phyloP scores from a whole-genome alignment of 2,113 vertebrate species.

The Melanerpes aurifrons region DNA sequence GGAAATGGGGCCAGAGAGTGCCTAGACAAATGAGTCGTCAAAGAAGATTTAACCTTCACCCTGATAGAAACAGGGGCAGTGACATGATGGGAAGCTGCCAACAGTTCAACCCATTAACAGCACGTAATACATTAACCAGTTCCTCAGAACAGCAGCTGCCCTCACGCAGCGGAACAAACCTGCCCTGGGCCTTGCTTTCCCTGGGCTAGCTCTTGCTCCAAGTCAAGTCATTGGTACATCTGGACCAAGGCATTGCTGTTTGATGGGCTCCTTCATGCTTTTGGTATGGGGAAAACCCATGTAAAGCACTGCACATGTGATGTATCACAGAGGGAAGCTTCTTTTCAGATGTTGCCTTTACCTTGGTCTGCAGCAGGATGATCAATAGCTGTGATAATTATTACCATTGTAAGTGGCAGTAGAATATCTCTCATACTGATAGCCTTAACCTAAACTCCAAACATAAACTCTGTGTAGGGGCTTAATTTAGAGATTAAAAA shows the following conservation, averaged over 20 bases:
- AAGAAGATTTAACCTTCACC: constrained; percentile 47
- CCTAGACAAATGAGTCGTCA: background rate
- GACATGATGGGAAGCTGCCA: constrained; percentile 30
- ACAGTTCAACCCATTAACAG: constrained; percentile 44
- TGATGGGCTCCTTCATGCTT: background rate
- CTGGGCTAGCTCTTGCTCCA: background rate
- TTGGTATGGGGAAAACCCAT: background rate
- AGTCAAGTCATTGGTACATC: background rate
- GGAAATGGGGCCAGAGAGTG: background rate
- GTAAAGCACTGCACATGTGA: background rate
- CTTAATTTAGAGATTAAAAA: background rate
- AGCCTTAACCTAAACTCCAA: background rate
- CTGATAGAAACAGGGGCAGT: constrained; percentile 20
- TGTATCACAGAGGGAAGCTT: background rate
- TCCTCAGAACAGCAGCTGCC: background rate
- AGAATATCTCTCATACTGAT: background rate
- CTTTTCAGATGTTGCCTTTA: background rate
- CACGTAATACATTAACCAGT: constrained; percentile 60
- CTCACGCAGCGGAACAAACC: background rate
- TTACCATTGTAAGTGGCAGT: background rate
- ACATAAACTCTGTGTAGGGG: background rate
- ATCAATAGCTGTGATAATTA: constrained; percentile 53
- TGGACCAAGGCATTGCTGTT: background rate
- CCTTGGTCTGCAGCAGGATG: background rate
- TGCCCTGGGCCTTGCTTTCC: background rate